Evolutionary conservation across 1,140 invertebrate species (phyloP).

Genomic region (Heliconius hermathena): DNA sequence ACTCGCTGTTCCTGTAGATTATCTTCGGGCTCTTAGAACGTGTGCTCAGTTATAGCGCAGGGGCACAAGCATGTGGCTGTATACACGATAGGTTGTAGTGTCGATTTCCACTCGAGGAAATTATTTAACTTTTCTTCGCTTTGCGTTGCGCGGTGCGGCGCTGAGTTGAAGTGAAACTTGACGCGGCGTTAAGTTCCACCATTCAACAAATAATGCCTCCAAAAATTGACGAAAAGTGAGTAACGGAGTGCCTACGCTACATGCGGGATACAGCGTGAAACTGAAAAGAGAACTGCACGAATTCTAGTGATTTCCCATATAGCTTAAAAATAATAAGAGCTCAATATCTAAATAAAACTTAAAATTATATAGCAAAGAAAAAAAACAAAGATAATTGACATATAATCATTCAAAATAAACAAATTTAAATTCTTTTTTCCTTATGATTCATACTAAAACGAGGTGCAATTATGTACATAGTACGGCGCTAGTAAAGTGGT

Average conservation of each 20-base stretch:
- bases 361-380: not conserved
- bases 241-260: too few species aligned
- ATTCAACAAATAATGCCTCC: not conserved
- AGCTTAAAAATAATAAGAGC: not conserved
- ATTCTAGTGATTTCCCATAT: too few species aligned
- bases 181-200: not conserved
- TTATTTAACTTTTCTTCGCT: not conserved
- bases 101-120: not conserved
- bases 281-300: too few species aligned
- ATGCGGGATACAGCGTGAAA: too few species aligned
- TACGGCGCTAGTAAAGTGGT: slow-evolving; percentile 19
- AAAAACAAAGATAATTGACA: not conserved
- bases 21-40: too few species aligned
- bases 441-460: slow-evolving; percentile 4
- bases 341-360: not conserved
- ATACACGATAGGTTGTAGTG: not conserved
- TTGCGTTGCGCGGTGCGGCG: not conserved
- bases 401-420: not conserved
- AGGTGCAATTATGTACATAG: slow-evolving; percentile 8
- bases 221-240: too few species aligned
- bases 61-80: too few species aligned
- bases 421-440: not conserved
- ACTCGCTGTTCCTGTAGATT: too few species aligned
- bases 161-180: not conserved
- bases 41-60: too few species aligned